Conservation (phyloP, 30 jellyfish, hydroid and myxozoan species). For the Hydra vulgaris region DNA sequence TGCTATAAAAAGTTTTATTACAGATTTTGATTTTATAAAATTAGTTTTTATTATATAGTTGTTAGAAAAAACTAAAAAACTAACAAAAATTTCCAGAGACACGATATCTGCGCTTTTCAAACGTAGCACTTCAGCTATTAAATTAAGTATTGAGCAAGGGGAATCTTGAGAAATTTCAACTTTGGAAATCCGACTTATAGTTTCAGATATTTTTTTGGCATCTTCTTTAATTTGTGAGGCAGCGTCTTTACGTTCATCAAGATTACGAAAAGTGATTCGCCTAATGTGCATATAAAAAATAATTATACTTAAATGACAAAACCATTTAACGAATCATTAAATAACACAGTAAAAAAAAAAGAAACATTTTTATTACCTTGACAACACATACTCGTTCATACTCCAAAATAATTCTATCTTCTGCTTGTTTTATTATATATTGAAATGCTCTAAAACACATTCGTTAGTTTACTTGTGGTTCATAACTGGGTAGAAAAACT, state of each 20-base stretch:
- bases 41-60: too few species aligned
- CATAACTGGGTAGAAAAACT: too few species aligned
- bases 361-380: too few species aligned
- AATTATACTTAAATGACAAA: too few species aligned
- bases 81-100: conserved; percentile 69
- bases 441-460: conserved; percentile 34
- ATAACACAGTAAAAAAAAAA: too few species aligned
- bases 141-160: conserved; percentile 51
- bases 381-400: conserved; percentile 59
- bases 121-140: conserved; percentile 67
- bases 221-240: conserved; percentile 55
- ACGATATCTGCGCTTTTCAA: conserved; percentile 59
- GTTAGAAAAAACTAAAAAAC: too few species aligned
- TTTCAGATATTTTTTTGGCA: conserved; percentile 53
- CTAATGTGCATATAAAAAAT: too few species aligned
- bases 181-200: conserved; percentile 1
- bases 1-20: too few species aligned
- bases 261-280: conserved; percentile 48
- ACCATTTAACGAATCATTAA: too few species aligned
- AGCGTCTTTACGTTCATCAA: conserved; percentile 71
- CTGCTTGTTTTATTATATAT: conserved; percentile 55
- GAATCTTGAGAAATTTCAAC: conserved; percentile 12
- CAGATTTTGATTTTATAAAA: too few species aligned
- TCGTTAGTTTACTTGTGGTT: too few species aligned
- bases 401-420: conserved; percentile 53